Base-by-base conservation (phyloP, 1,140 invertebrate genomes). In the Cryptotermes secundus region DNA sequence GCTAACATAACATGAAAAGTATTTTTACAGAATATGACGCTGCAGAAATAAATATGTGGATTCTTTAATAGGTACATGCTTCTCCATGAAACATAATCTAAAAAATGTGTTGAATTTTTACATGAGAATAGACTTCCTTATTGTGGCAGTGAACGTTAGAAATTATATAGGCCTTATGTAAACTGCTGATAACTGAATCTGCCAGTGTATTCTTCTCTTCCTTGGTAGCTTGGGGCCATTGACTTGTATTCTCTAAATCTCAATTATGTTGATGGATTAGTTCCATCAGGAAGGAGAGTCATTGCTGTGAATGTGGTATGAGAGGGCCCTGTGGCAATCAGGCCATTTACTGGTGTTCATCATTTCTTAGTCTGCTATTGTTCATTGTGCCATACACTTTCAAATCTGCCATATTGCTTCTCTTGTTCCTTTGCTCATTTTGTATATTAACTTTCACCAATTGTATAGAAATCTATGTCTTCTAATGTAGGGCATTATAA, bases 381-480 rank as follows among this genome's bases (percentile, higher is more conserved):
- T 26, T 26, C 26, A 59, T 26, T 59, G 19, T 59, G 24, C 6
- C 53, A n/a, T 31, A 72, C 59, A 31, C 59, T 72, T 72, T 31
- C n/a, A 26, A 72, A 72, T 26, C 59, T 72, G 59, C 59, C 59
- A 72, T 72, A 72, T 72, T 31, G n/a, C 59, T 72, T 72, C n/a
- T 72, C 59, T 72, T 0, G 14, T n/a, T 31, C 31, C 59, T n/a
- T 72, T 72, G 59, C 26, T 72, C 31, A 72, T 72, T 31, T n/a
- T 31, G n/a, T n/a, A 31, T 72, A 19, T n/a, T 72, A 72, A n/a
- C 59, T 72, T 72, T 72, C 59, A 72, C 59, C 59, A n/a, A 10
- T 72, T 26, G 26, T 72, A n/a, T n/a, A 72, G 59, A 72, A 72
- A 72, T 72, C 31, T 9, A n/a, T 72, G n/a, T 72, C n/a, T 72